These are phyloP conservation scores for Spea multiplicata DNA, from an alignment of 2,113 vertebrate species.

Conservation along the genomic window DNA sequence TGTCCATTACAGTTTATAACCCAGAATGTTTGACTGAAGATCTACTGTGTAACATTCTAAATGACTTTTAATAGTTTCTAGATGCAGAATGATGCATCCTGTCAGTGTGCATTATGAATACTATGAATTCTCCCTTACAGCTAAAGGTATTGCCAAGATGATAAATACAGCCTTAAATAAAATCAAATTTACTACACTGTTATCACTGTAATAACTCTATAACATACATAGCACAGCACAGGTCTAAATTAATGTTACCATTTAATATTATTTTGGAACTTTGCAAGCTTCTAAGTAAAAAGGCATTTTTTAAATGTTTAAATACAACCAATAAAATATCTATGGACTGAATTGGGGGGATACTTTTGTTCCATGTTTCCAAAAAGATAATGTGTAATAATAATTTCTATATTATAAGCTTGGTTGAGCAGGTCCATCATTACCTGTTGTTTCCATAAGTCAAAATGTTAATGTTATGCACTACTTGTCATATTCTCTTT, in stretches of 20 bases:
- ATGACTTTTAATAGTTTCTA: slow-evolving; percentile 36
- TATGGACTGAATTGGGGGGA: no score
- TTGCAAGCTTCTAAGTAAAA: no score
- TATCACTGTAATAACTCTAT: slow-evolving; percentile 32
- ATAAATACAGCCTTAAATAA: slow-evolving; percentile 32
- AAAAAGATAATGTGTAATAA: no score
- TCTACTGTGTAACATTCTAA: slow-evolving; percentile 28
- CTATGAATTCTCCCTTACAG: slow-evolving; percentile 1
- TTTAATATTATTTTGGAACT: slow-evolving; percentile 45
- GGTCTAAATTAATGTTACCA: slow-evolving; percentile 34
- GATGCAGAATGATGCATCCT: slow-evolving; percentile 32
- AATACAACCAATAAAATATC: no score
- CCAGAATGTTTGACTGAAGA: slow-evolving; percentile 39
- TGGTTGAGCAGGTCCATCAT: no score
- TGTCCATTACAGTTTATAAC: slow-evolving; percentile 33
- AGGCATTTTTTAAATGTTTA: no score
- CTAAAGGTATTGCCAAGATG: slow-evolving; percentile 28
- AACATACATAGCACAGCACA: slow-evolving; percentile 23
- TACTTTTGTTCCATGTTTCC: no score
- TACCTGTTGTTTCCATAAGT: no score
- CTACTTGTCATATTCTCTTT: no score
- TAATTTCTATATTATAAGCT: no score
- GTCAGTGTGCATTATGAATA: slow-evolving; percentile 7
- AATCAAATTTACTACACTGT: slow-evolving; percentile 34
- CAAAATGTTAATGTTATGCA: no score